Evolutionary conservation across 2,113 vertebrate species (phyloP).

Genomic region (Amblyopsis rosae): DNA sequence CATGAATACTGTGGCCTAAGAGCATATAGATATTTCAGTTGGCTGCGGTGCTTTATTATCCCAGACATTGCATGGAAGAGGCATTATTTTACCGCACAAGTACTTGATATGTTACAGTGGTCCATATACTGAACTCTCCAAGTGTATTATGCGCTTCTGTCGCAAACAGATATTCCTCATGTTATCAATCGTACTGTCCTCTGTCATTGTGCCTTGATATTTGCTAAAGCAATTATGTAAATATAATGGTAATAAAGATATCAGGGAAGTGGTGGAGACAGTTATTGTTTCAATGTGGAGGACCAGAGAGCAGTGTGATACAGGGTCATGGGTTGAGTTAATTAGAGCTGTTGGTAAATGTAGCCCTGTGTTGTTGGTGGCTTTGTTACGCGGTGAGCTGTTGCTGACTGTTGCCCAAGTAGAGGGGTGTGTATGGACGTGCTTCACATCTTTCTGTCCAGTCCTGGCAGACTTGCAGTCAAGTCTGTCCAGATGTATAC

Average conservation of each 20-base stretch:
- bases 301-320: conserved; percentile 11
- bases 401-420: conserved; percentile 15
- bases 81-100: conserved; percentile 1
- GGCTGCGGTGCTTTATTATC: conserved; percentile 1
- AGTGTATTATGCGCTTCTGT: neutral
- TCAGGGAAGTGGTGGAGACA: conserved; percentile 23
- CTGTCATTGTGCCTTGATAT: neutral
- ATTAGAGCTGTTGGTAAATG: conserved; percentile 34
- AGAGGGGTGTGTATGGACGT: conserved; percentile 24
- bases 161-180: neutral
- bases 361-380: conserved; percentile 6
- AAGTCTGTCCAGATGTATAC: neutral
- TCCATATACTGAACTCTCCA: neutral
- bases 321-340: conserved; percentile 13
- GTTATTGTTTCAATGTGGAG: conserved; percentile 20
- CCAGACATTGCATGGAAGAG: neutral
- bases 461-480: neutral
- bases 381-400: conserved; percentile 16
- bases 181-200: neutral
- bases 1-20: conserved; percentile 10
- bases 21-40: conserved; percentile 12
- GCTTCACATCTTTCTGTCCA: neutral
- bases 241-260: conserved; percentile 21
- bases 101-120: neutral
- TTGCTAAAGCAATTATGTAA: conserved; percentile 4